Evolutionary conservation across 2,888 invertebrate genomes (phyloP).

Genomic region (Griposia aprilina): DNA sequence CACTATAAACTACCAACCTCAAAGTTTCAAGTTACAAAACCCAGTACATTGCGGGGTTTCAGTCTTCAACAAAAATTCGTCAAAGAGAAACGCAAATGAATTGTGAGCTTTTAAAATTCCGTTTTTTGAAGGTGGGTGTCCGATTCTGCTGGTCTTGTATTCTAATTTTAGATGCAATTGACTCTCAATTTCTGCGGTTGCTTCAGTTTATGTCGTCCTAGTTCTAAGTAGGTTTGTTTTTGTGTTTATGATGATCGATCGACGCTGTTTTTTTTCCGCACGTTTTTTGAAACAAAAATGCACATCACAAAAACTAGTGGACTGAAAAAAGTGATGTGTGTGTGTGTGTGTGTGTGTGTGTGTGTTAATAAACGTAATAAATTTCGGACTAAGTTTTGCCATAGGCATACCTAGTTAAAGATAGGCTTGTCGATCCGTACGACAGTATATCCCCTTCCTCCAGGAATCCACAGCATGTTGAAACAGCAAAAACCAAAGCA

Average conservation of each 20-base stretch:
- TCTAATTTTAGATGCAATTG: slow-evolving; percentile 68
- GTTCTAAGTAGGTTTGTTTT: slow-evolving; percentile 48
- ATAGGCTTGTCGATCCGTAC: not conserved
- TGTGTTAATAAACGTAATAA: too few species aligned
- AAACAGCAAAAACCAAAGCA: slow-evolving; percentile 45
- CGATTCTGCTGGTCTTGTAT: slow-evolving; percentile 55
- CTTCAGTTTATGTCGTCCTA: slow-evolving; percentile 57
- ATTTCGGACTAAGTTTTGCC: not conserved
- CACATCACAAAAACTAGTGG: not conserved
- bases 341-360: too few species aligned
- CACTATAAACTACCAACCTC: slow-evolving; percentile 47
- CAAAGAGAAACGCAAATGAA: slow-evolving; percentile 45
- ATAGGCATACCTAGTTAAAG: not conserved
- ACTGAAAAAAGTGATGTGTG: not conserved
- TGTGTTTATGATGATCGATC: slow-evolving; percentile 38
- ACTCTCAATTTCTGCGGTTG: slow-evolving; percentile 66
- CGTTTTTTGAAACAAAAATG: not conserved
- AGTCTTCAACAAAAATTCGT: slow-evolving; percentile 3
- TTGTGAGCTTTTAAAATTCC: slow-evolving; percentile 32
- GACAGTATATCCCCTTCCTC: not conserved
- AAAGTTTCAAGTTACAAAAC: slow-evolving; percentile 37
- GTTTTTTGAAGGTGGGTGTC: slow-evolving; percentile 35
- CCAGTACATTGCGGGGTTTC: slow-evolving; percentile 52
- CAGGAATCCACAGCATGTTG: slow-evolving; percentile 12
- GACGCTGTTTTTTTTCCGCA: not conserved